phyloP scores from a whole-genome alignment of 2,888 invertebrate genomes.

The Polyommatus iphigenia region DNA sequence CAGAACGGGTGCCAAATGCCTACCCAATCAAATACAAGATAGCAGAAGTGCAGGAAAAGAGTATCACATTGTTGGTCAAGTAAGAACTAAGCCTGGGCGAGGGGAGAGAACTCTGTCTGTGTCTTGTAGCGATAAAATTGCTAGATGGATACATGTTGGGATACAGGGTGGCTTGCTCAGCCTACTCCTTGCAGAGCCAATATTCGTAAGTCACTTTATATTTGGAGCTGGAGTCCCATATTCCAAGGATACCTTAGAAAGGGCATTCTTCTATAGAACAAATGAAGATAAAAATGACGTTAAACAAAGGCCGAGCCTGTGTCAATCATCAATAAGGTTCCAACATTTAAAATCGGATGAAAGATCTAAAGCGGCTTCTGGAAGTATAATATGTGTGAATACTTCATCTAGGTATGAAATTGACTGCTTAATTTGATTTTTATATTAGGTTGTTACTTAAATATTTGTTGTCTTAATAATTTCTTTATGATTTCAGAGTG shows the following conservation, averaged over 20 bases:
- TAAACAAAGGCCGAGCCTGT: conserved; percentile 49
- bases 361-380: conserved; percentile 54
- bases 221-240: conserved; percentile 85
- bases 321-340: conserved; percentile 55
- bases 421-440: not conserved
- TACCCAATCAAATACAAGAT: conserved; percentile 79
- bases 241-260: conserved; percentile 78
- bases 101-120: conserved; percentile 93
- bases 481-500: conserved; percentile 67
- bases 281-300: conserved; percentile 33
- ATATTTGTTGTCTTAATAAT: conserved; percentile 15
- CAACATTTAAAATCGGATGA: conserved; percentile 47
- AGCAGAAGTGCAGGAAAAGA: conserved; percentile 73
- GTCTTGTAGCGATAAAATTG: conserved; percentile 96
- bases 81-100: conserved; percentile 94
- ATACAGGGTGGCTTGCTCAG: conserved; percentile 91
- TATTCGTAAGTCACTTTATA: conserved; percentile 85
- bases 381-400: conserved; percentile 66
- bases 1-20: conserved; percentile 95
- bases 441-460: conserved; percentile 10
- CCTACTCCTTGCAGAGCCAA: conserved; percentile 82
- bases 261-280: conserved; percentile 72
- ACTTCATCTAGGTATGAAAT: conserved; percentile 48
- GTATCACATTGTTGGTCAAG: conserved; percentile 85
- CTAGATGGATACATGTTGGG: conserved; percentile 93